phyloP scores from a whole-genome alignment of 2,797 vertebrate species.

The Pampus argenteus region DNA sequence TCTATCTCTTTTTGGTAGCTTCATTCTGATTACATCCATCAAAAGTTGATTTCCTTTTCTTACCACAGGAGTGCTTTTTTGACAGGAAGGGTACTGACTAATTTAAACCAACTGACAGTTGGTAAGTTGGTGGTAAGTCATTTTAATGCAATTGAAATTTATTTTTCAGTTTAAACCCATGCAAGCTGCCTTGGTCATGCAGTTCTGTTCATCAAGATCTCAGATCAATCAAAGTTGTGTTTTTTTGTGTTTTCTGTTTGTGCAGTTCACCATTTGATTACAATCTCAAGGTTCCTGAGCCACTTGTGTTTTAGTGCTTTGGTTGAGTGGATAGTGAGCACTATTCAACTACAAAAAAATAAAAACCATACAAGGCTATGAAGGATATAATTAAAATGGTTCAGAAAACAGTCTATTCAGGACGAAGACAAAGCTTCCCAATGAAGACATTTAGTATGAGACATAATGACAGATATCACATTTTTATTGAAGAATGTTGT shows the following conservation, averaged over 20 bases:
- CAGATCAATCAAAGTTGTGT: conserved; percentile 68
- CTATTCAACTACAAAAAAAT: conserved; percentile 59
- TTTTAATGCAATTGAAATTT: too few species aligned
- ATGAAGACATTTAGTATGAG: conserved; percentile 27
- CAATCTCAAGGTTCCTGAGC: conserved; percentile 72
- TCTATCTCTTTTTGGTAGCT: neutral
- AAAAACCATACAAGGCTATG: conserved; percentile 40
- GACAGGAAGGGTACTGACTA: neutral
- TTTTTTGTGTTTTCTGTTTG: conserved; percentile 54
- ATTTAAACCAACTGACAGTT: neutral
- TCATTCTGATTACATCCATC: neutral
- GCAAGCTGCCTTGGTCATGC: conserved; percentile 12
- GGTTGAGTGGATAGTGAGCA: conserved; percentile 41
- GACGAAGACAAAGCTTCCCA: conserved; percentile 55
- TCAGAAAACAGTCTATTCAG: conserved; percentile 64
- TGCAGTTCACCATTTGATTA: conserved; percentile 75
- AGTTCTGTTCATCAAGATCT: conserved; percentile 54
- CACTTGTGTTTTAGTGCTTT: conserved; percentile 69
- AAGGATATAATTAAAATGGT: conserved; percentile 54
- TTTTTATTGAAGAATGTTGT: conserved; percentile 49
- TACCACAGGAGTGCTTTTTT: neutral
- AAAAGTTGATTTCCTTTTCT: neutral
- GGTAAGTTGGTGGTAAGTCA: too few species aligned
- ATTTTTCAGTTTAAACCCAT: conserved; percentile 24
- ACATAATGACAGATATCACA: conserved; percentile 43